These are phyloP conservation scores for Drymonia ruficornis DNA, from an alignment of 2,888 invertebrate genomes.

Conservation along the genomic window DNA sequence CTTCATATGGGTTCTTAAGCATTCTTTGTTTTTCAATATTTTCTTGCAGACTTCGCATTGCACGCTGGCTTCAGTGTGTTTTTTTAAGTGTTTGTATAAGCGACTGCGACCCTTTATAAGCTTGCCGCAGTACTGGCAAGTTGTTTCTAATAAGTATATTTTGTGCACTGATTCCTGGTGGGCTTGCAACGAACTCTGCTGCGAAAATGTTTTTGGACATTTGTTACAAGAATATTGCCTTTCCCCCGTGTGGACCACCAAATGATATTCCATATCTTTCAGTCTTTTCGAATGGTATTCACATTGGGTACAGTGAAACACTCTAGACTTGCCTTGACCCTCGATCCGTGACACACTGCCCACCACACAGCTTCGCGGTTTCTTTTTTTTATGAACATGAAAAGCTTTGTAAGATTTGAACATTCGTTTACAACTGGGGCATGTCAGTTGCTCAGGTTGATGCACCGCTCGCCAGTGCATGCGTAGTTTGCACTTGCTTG, in stretches of 20 bases:
- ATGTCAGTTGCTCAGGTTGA: conserved; percentile 35
- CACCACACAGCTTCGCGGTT: conserved; percentile 38
- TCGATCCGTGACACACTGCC: conserved; percentile 47
- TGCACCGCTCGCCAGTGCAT: conserved; percentile 55
- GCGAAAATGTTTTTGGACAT: conserved; percentile 58
- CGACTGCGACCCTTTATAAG: conserved; percentile 53
- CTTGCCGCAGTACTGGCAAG: conserved; percentile 70
- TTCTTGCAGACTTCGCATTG: conserved; percentile 42
- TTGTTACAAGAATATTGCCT: conserved; percentile 58
- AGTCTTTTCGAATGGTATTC: conserved; percentile 51
- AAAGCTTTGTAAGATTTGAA: conserved; percentile 57
- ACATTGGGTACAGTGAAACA: conserved; percentile 53
- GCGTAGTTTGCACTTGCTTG: conserved; percentile 52
- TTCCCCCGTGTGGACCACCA: conserved; percentile 60
- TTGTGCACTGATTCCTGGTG: conserved; percentile 63
- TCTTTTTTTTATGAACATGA: conserved; percentile 46
- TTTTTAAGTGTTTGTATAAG: conserved; percentile 57
- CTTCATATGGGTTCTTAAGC: conserved; percentile 53
- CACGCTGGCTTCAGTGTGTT: conserved; percentile 37
- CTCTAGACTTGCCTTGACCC: conserved; percentile 53
- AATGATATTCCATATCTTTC: conserved; percentile 59
- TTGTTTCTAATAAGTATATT: conserved; percentile 48
- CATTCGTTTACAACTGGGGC: conserved; percentile 42
- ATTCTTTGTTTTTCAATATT: conserved; percentile 43
- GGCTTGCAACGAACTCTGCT: conserved; percentile 54